Evolutionary conservation across 2,113 vertebrate species (phyloP), one percentile per base, ranked within the genome.

Genomic region (Jacana jacana): DNA sequence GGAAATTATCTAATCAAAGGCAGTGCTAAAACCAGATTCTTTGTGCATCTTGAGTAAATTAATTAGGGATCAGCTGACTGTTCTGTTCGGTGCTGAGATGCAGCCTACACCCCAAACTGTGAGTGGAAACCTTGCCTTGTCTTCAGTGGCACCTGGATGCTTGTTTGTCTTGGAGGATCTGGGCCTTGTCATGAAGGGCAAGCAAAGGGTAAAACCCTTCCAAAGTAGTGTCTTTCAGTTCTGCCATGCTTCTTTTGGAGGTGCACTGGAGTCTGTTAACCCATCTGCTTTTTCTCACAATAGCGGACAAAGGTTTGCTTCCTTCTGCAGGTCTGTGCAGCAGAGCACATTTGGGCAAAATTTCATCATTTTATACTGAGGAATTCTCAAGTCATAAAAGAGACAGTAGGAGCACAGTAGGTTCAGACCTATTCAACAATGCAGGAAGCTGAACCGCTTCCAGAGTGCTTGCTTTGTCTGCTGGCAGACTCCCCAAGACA

Each of bases 381-480:
- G 84, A 88, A 86, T 94, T 93, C 81, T 91, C 16, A 0, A 81
- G 77, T 94, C 69, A 94, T 92, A 96, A 88, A 91, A 71, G 82
- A 90, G 13, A 79, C 39, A 77, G 77, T 86, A 86, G 71, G 80
- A 94, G 49, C 75, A 52, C 85, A 88, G 66, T 88, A 55, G 72
- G 65, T 75, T 91, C 60, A 93, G 91, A 86, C 30, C 64, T 93
- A 78, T 92, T 95, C 65, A 86, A 75, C 83, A 78, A 55, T 0
- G 0, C 77, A 79, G 94, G 94, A 91, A 95, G 80, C 91, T 94
- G 91, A 91, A 94, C 39, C 2, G 27, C 55, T 93, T 93, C 91
- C 94, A 95, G 72, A 88, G 58, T 17, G 4, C 71, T 82, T 78
- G 68, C 81, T 94, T 95, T 93, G 91, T 95, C 91, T 95, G 44